A percentile compares a stretch with the other conserved stretches of the same genome.
Evolutionary conservation across 2,113 vertebrate species (phyloP).

Genomic region (Morone saxatilis): DNA sequence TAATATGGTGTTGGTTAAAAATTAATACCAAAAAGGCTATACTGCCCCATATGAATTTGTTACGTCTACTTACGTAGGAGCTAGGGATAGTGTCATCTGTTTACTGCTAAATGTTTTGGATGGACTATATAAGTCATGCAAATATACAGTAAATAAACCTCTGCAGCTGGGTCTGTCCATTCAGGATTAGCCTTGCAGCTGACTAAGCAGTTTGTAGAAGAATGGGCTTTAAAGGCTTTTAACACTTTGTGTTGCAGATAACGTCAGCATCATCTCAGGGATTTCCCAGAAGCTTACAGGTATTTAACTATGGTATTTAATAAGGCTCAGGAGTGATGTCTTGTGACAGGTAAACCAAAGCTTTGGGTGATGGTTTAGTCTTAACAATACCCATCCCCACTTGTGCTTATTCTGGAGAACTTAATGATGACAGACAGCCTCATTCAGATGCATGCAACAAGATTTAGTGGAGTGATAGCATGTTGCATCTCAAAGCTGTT

Average conservation of each 20-base stretch:
- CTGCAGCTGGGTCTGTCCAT: slow-evolving; percentile 27
- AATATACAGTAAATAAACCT: slow-evolving; percentile 39
- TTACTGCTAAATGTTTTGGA: slow-evolving; percentile 4
- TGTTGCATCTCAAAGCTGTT: background rate
- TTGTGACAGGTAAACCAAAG: slow-evolving; percentile 73
- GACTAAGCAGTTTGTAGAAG: slow-evolving; percentile 67
- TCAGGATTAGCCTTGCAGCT: slow-evolving; percentile 70
- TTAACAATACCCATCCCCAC: slow-evolving; percentile 25
- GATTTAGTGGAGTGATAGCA: slow-evolving; percentile 9
- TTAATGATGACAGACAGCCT: slow-evolving; percentile 36
- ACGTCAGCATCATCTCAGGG: slow-evolving; percentile 75
- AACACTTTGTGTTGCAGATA: slow-evolving; percentile 76
- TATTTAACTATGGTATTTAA: slow-evolving; percentile 76
- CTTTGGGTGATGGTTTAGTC: slow-evolving; percentile 17
- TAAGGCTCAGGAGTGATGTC: slow-evolving; percentile 70
- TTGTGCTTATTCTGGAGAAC: slow-evolving; percentile 42
- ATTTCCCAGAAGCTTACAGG: slow-evolving; percentile 80
- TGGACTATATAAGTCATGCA: slow-evolving; percentile 36
- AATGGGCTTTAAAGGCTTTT: slow-evolving; percentile 76
- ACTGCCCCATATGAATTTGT: slow-evolving; percentile 4
- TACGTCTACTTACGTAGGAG: background rate
- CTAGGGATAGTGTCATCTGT: background rate
- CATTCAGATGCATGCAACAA: slow-evolving; percentile 7
- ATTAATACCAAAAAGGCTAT: background rate
- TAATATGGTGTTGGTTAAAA: background rate